Evolutionary conservation across 2,797 vertebrate genomes (phyloP).

Genomic region (Cuculus canorus): DNA sequence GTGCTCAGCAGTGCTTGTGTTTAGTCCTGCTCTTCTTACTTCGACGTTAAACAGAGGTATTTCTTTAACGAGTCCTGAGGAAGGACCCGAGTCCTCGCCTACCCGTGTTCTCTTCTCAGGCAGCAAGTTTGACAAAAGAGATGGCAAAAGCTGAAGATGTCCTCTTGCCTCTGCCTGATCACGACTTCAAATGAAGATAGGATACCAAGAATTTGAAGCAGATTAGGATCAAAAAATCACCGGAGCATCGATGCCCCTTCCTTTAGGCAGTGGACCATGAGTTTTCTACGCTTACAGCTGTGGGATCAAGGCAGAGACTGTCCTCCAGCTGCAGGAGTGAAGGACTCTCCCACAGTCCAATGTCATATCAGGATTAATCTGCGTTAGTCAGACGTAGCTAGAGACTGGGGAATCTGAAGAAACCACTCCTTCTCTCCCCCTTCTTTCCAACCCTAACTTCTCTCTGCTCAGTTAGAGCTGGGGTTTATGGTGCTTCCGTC

Average conservation of each 20-base stretch:
- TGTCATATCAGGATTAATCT: neutral
- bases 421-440: neutral
- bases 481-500: neutral
- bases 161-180: neutral
- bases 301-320: neutral
- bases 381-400: neutral
- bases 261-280: accelerated
- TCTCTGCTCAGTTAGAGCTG: neutral
- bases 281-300: neutral
- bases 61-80: neutral
- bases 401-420: neutral
- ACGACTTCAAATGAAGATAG: neutral
- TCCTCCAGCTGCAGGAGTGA: neutral
- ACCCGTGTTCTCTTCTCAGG: neutral
- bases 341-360: neutral
- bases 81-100: neutral
- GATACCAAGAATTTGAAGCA: neutral
- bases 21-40: neutral
- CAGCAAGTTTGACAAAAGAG: neutral
- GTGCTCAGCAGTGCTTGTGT: too few species aligned
- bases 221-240: neutral
- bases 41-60: neutral
- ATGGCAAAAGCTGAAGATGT: neutral
- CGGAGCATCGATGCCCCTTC: neutral
- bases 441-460: neutral